phyloP scores from a whole-genome alignment of 37 sponge, comb jelly and placozoan species.

The Chondrilla cf. caribensis region DNA sequence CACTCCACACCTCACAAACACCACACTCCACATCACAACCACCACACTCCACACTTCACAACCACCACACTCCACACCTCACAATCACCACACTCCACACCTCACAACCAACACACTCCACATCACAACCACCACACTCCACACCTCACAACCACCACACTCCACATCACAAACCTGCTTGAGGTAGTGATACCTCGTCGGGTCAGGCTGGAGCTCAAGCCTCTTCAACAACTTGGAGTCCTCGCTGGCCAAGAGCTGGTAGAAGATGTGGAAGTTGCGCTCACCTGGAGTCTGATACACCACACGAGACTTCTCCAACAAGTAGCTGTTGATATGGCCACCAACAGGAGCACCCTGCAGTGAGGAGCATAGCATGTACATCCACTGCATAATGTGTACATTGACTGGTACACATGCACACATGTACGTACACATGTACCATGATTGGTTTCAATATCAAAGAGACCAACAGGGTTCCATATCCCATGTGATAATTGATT shows the following conservation, averaged over 20 bases:
- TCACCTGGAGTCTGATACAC: constrained; percentile 65
- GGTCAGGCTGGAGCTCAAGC: constrained; percentile 41
- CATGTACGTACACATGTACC: background rate
- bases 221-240: constrained; percentile 33
- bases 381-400: background rate
- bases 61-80: too few species aligned
- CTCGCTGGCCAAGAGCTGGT: constrained; percentile 63
- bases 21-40: too few species aligned
- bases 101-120: too few species aligned
- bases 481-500: too few species aligned
- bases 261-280: constrained; percentile 86
- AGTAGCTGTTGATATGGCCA: constrained; percentile 77
- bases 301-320: constrained; percentile 82
- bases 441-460: background rate
- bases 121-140: too few species aligned
- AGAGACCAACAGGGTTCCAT: too few species aligned
- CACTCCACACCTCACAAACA: too few species aligned
- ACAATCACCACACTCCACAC: too few species aligned
- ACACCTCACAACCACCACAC: too few species aligned
- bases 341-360: constrained; percentile 75
- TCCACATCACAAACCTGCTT: constrained; percentile 37
- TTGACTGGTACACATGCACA: background rate
- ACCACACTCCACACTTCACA: too few species aligned
- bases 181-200: constrained; percentile 51
- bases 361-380: background rate